phyloP scores from a whole-genome alignment of 1,140 invertebrate genomes.

The Paramacrobiotus metropolitanus region DNA sequence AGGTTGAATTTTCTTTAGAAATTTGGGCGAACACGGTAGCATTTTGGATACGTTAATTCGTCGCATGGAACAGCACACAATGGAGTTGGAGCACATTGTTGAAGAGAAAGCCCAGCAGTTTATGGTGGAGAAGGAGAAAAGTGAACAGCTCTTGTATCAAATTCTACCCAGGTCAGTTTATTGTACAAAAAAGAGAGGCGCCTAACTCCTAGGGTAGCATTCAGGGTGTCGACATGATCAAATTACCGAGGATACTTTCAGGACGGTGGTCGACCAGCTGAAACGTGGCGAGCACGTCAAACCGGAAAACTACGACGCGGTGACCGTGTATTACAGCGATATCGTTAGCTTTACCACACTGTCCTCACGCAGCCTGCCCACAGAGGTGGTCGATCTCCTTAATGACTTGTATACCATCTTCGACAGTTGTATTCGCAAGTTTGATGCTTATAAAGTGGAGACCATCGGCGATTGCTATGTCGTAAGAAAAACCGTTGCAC shows the following conservation, averaged over 20 bases:
- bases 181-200: not conserved
- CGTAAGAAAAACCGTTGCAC: not conserved
- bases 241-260: not conserved
- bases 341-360: not conserved
- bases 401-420: slow-evolving; percentile 23
- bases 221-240: too few species aligned
- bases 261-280: not conserved
- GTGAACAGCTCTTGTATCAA: not conserved
- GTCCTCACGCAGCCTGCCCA: not conserved
- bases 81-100: not conserved
- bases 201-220: not conserved
- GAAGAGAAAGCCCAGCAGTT: not conserved
- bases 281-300: not conserved
- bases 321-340: not conserved
- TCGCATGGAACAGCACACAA: not conserved
- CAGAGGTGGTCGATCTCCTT: slow-evolving; percentile 12
- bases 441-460: slow-evolving; percentile 21
- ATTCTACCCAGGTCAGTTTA: not conserved
- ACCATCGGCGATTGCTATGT: not conserved
- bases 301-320: not conserved
- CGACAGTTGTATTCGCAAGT: slow-evolving; percentile 19
- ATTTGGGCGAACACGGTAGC: not conserved
- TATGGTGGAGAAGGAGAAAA: not conserved
- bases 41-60: not conserved
- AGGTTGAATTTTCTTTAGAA: not conserved